Evolutionary conservation across 2,113 vertebrate species (phyloP).

Genomic region (Aegithalos caudatus): DNA sequence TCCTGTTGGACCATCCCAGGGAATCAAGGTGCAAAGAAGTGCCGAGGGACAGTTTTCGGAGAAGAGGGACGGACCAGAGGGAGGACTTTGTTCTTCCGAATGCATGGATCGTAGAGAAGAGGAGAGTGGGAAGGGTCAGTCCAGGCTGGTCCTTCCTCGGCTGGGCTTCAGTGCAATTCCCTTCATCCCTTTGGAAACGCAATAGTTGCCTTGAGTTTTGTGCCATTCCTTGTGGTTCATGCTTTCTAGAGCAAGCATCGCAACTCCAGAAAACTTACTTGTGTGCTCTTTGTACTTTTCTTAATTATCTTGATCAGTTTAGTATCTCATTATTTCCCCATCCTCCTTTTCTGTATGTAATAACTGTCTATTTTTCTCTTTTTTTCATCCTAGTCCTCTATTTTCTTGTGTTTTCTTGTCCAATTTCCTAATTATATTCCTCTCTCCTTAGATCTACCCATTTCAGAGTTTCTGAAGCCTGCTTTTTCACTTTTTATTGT

Average conservation of each 20-base stretch:
- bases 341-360: neutral
- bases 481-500: neutral
- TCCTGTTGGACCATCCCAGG: neutral
- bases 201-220: neutral
- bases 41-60: neutral
- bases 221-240: neutral
- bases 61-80: neutral
- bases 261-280: conserved; percentile 23
- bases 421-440: neutral
- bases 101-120: rapidly evolving
- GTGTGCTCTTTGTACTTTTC: neutral
- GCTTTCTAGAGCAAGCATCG: neutral
- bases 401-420: neutral
- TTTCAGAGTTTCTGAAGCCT: neutral
- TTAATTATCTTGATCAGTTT: neutral
- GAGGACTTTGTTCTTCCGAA: neutral
- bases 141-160: neutral
- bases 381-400: neutral
- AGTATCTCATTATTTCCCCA: neutral
- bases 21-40: neutral
- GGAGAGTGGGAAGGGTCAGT: neutral
- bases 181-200: neutral
- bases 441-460: neutral
- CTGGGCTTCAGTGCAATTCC: neutral
- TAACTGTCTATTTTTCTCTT: neutral